Evolutionary conservation across 1,140 invertebrate species (phyloP), one percentile per base, ranked within the genome.

Genomic region (Drosophila auraria): DNA sequence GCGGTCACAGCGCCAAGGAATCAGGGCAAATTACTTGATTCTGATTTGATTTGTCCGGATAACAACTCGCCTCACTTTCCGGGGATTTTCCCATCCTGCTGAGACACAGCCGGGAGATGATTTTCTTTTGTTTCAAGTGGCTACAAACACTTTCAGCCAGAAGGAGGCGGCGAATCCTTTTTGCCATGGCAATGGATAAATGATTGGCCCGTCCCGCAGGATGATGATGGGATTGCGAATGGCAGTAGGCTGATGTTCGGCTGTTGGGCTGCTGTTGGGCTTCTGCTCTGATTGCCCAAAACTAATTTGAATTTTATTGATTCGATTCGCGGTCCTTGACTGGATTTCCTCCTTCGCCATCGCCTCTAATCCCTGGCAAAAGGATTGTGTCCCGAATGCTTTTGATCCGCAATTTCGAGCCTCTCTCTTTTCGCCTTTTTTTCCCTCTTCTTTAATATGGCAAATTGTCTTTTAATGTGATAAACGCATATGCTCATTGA

Each of bases 221-320:
- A 53, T 50, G 38, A 53, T 50, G 38, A 51, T 69, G 50, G 30
- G 11, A 58, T 15, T 69, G 38, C 36, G 27, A 45, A 20, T 36
- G 64, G 49, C 64, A 70, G 49, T 72, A 58, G 69, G 65, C 65
- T 40, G 27, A 20, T 20, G 20, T 20, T 27, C 7, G 27, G 27
- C 33, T 36, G 33, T 9, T 36, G 30, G 3, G 27, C 3, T 5
- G 30, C 30, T 11, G 51, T 5, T 36, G 17, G 17, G 20, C 44
- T 15, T 42, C n/a, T 17, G 27, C 47, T 51, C 57, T 90, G 86
- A 90, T 89, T 90, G 82, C 86, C 86, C 79, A 86, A 90, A 89
- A 90, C 86, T 89, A 89, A 89, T 89, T 89, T 89, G 86, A 89
- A 89, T 89, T 89, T 89, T 90, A 89, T 89, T 89, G 86, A 89